These are phyloP conservation scores for Gasteruption jaculator DNA, from an alignment of 2,888 invertebrate species.

Conservation along the genomic window DNA sequence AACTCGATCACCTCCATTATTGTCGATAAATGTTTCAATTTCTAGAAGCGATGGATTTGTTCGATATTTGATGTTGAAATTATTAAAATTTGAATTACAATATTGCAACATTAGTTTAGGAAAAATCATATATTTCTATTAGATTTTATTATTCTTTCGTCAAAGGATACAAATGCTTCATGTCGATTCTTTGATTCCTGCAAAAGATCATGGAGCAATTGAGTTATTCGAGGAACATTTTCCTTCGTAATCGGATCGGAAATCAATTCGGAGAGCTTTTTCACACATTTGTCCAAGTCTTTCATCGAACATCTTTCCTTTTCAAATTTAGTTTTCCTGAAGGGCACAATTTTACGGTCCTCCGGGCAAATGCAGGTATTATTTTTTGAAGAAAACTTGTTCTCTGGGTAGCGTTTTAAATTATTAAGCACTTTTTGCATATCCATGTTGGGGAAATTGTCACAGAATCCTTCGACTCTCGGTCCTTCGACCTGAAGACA, in stretches of 20 bases:
- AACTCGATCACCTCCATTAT: slow-evolving; percentile 44
- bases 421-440: too few relatives aligned
- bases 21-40: slow-evolving; percentile 39
- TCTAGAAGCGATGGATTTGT: slow-evolving; percentile 35
- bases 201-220: slow-evolving; percentile 31
- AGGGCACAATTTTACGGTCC: too few relatives aligned
- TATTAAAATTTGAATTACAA: neutral
- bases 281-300: slow-evolving; percentile 22
- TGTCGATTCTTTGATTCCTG: slow-evolving; percentile 21
- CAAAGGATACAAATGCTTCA: slow-evolving; percentile 41
- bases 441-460: too few relatives aligned
- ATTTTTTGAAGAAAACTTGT: too few relatives aligned
- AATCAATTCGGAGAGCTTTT: slow-evolving; percentile 31
- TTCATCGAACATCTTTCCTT: slow-evolving; percentile 15
- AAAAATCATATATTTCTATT: slow-evolving; percentile 6
- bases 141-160: neutral
- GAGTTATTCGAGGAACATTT: slow-evolving; percentile 26
- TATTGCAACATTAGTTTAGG: neutral
- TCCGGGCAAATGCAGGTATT: too few relatives aligned
- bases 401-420: too few relatives aligned
- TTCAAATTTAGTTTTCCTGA: slow-evolving; percentile 12
- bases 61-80: slow-evolving; percentile 20
- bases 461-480: too few relatives aligned
- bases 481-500: too few relatives aligned
- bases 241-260: slow-evolving; percentile 28